These are phyloP conservation scores for Caenorhabditis latens DNA, from an alignment of 1,140 invertebrate species.

Conservation along the genomic window DNA sequence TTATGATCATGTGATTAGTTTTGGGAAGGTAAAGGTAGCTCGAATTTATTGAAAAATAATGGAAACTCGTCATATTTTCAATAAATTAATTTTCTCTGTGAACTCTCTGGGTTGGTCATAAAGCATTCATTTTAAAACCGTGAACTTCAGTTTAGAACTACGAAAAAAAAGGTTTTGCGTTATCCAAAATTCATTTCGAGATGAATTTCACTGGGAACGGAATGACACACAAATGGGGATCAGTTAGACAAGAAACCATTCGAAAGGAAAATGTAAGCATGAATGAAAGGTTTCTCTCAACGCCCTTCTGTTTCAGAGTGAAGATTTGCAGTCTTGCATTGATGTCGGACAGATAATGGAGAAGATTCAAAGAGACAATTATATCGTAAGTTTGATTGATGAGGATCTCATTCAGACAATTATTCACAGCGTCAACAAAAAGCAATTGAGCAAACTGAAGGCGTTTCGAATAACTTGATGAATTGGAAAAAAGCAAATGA, in stretches of 20 bases:
- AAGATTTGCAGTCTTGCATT: conserved; percentile 12
- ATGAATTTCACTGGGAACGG: background rate
- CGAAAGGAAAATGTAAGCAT: background rate
- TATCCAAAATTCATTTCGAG: background rate
- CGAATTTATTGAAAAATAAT: no score
- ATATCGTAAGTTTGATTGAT: background rate
- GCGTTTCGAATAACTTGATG: background rate
- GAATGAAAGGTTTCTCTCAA: background rate
- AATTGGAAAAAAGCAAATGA: conserved; percentile 30
- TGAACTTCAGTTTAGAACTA: no score
- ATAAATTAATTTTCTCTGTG: no score
- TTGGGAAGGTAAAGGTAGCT: no score
- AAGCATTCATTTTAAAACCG: no score
- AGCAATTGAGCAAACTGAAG: conserved; percentile 4
- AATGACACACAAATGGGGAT: conserved; percentile 18
- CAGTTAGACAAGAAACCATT: background rate
- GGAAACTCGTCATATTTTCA: no score
- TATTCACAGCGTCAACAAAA: background rate
- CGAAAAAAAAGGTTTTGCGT: no score
- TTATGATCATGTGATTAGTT: no score
- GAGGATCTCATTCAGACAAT: background rate
- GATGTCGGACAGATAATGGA: conserved; percentile 36
- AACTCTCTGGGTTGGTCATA: no score
- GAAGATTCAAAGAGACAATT: conserved; percentile 36
- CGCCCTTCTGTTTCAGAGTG: background rate